Evolutionary conservation across 2,113 vertebrate species (phyloP).

Genomic region (Alouatta palliata): DNA sequence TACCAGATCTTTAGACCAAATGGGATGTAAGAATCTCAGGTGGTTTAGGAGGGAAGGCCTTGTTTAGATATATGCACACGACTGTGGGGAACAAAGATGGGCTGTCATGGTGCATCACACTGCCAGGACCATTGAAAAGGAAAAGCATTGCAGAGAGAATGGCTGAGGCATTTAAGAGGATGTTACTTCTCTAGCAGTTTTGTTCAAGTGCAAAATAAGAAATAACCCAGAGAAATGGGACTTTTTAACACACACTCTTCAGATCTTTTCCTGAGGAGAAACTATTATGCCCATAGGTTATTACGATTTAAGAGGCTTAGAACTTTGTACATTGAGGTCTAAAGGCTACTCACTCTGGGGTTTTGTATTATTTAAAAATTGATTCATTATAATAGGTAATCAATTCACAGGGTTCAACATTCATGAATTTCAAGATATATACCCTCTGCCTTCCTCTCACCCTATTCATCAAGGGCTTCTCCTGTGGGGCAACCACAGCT

Average conservation of each 20-base stretch:
- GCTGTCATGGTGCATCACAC: accelerated
- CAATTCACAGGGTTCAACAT: not conserved
- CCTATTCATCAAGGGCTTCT: not conserved
- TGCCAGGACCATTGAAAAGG: not conserved
- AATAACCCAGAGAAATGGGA: not conserved
- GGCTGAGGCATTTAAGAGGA: not conserved
- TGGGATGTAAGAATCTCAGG: not conserved
- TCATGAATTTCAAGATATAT: not conserved
- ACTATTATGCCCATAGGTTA: not conserved
- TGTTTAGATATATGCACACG: not conserved
- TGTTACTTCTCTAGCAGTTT: not conserved
- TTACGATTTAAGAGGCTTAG: not conserved
- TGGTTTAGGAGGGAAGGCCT: not conserved
- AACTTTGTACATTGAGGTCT: not conserved
- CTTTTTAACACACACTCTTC: not conserved
- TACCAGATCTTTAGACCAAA: not conserved
- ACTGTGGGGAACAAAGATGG: not conserved
- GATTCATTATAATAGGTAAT: not conserved
- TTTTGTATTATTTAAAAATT: not conserved
- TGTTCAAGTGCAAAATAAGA: not conserved
- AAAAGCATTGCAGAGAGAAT: not conserved
- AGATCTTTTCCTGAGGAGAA: not conserved
- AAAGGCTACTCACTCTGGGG: not conserved
- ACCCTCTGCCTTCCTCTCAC: not conserved
- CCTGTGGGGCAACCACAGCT: not conserved